These are phyloP conservation scores for Empis livida DNA, from an alignment of 2,888 invertebrate species.

Conservation along the genomic window DNA sequence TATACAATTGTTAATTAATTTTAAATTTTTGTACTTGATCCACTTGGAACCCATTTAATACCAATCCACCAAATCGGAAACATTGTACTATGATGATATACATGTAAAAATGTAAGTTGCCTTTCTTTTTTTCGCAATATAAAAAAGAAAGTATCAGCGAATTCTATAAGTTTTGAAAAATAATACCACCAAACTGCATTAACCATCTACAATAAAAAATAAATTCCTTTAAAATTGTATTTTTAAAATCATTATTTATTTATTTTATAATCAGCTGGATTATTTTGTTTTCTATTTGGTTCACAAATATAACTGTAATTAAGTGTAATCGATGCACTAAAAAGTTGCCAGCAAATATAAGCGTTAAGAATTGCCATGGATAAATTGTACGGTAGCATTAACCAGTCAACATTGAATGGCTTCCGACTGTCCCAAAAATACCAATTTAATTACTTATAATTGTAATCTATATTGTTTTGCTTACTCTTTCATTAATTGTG, in stretches of 20 bases:
- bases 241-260: background rate
- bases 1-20: constrained; percentile 1
- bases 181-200: constrained; percentile 94
- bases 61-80: constrained; percentile 92
- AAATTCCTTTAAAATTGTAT: constrained; percentile 1
- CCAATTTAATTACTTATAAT: background rate
- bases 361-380: constrained; percentile 70
- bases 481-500: constrained; percentile 61
- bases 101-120: constrained; percentile 87
- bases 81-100: constrained; percentile 94
- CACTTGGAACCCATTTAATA: constrained; percentile 88
- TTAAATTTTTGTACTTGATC: constrained; percentile 59
- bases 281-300: constrained; percentile 62
- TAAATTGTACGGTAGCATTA: constrained; percentile 74
- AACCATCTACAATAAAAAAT: constrained; percentile 64
- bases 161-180: constrained; percentile 84
- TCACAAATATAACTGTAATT: constrained; percentile 80
- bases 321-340: constrained; percentile 58
- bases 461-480: background rate
- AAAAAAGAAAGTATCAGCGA: constrained; percentile 88
- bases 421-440: constrained; percentile 35
- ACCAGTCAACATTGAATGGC: constrained; percentile 60
- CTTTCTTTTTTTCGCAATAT: constrained; percentile 82
- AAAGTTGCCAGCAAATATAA: constrained; percentile 67
- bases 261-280: constrained; percentile 62